Conservation (phyloP, 2,113 vertebrate genomes). For the Thymallus thymallus region DNA sequence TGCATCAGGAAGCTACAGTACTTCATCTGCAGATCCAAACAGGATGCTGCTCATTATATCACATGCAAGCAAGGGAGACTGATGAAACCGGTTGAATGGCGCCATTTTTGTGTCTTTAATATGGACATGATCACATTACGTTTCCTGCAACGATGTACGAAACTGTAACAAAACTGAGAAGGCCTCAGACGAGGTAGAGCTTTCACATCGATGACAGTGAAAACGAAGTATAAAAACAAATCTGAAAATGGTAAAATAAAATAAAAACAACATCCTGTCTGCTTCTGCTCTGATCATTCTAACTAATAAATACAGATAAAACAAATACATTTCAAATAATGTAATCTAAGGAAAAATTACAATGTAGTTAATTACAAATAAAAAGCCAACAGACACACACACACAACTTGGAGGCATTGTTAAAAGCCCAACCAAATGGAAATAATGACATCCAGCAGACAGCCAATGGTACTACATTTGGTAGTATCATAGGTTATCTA, state of each 20-base stretch:
- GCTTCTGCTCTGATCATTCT: constrained; percentile 74
- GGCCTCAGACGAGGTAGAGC: constrained; percentile 92
- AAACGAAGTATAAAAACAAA: too few species aligned
- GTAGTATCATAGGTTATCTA: too few species aligned
- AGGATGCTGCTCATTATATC: background rate
- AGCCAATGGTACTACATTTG: too few species aligned
- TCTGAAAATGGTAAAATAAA: too few species aligned
- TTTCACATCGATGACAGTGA: constrained; percentile 80
- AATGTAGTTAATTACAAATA: constrained; percentile 71
- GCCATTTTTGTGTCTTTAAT: constrained; percentile 83
- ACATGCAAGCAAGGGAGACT: constrained; percentile 15
- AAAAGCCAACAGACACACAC: constrained; percentile 60
- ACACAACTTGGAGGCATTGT: constrained; percentile 59
- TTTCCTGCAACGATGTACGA: constrained; percentile 83
- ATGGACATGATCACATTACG: constrained; percentile 89
- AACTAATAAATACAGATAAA: constrained; percentile 91
- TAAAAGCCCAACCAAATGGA: constrained; percentile 48
- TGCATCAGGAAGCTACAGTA: too few species aligned
- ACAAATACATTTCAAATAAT: constrained; percentile 83
- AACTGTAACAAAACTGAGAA: constrained; percentile 82
- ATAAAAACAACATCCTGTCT: constrained; percentile 60
- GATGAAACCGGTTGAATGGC: constrained; percentile 38
- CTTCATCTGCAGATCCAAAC: background rate
- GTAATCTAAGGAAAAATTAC: constrained; percentile 74
- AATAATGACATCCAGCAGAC: constrained; percentile 52